Evolutionary conservation across 2,113 vertebrate genomes (phyloP), one percentile per base, ranked within the genome.

Genomic region (Nipponia nippon): DNA sequence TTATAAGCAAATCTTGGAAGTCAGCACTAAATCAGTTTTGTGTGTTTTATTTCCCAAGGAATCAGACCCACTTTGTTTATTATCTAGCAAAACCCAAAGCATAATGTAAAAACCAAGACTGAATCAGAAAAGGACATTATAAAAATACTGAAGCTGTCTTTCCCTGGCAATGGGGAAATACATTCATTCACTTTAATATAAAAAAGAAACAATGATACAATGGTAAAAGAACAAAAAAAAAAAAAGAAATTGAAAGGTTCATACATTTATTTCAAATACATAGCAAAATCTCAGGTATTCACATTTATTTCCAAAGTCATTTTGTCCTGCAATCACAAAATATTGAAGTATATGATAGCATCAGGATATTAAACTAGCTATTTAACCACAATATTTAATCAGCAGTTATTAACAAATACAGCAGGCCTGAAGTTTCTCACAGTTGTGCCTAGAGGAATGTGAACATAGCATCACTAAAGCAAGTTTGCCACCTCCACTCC

Each of bases 31-130:
- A 90, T 94, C 83, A 92, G 46, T 67, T 93, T 81, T 55, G 50
- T 89, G 16, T 71, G 44, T 89, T 96, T 92, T 83, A 92, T 96
- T 96, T 97, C 85, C 93, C 82, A 90, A 44, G 90, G 75, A 90
- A 90, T 93, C 85, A 79, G 71, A 42, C 10, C 11, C 78, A 80
- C 79, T 94, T 76, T 90, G 72, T 92, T 96, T 92, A 93, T 87
- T 87, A 82, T 62, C 59, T 42, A 38, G 9, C 49, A 86, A 92
- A 96, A 65, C 16, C 49, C 72, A 81, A 66, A 77, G 63, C 34
- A 42, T 81, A 73, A 86, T 73, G 42, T 77, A 81, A 85, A 95
- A 96, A 15, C 13, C 58, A 62, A 62, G n/a, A 47, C 11, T 72
- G 78, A 88, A 83, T 49, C 67, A 78, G 75, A 72, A 83, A 93